These are phyloP conservation scores for Semotilus atromaculatus DNA, from an alignment of 2,797 vertebrate species.

Conservation along the genomic window DNA sequence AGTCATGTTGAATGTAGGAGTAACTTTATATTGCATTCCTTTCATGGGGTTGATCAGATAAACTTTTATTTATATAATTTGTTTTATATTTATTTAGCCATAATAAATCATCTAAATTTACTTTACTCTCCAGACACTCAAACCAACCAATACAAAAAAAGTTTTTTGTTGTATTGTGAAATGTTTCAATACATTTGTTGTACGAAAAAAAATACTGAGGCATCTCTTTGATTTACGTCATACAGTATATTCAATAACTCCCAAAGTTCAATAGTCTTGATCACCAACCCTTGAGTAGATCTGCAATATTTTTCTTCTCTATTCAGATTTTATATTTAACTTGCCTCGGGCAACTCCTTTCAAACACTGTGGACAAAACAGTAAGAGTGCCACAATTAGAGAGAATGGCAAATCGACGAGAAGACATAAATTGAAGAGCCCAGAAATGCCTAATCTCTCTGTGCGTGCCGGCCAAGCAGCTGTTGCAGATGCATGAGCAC, in stretches of 20 bases:
- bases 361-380: constrained; percentile 35
- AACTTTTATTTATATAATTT: background rate
- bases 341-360: constrained; percentile 37
- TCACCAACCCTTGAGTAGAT: constrained; percentile 12
- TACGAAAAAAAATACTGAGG: background rate
- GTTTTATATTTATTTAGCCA: background rate
- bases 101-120: background rate
- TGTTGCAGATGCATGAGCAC: constrained; percentile 27
- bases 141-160: background rate
- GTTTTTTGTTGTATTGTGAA: rapidly evolving
- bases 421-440: constrained; percentile 24
- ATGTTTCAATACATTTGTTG: background rate
- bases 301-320: constrained; percentile 9
- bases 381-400: constrained; percentile 19
- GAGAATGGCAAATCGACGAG: constrained; percentile 48
- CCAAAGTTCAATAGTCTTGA: background rate
- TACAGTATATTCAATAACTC: background rate
- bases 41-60: background rate
- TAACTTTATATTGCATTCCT: background rate
- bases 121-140: background rate
- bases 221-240: background rate
- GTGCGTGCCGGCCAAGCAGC: background rate
- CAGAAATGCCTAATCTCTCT: constrained; percentile 24
- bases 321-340: constrained; percentile 25
- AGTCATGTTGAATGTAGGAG: background rate